Conservation (phyloP, 2,888 invertebrate species). For the Drosophila cyrtoloma region DNA sequence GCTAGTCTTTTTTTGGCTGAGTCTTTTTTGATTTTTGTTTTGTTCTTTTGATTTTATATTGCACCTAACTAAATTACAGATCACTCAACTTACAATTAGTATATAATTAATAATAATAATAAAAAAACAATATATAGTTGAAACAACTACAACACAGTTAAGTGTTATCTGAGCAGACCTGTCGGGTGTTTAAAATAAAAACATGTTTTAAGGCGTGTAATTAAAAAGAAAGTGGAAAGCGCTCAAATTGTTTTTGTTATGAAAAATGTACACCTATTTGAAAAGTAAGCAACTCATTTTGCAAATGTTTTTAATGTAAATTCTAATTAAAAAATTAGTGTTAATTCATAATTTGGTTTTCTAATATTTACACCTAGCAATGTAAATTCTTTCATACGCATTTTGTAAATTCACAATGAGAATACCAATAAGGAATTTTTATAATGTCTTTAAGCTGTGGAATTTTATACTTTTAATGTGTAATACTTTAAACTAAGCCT, state of each 20-base stretch:
- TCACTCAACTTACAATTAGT: slow-evolving; percentile 50
- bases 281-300: neutral
- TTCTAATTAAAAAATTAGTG: neutral
- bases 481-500: neutral
- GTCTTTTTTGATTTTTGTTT: slow-evolving; percentile 33
- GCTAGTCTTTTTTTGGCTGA: slow-evolving; percentile 53
- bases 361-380: neutral
- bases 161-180: slow-evolving; percentile 29
- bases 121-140: slow-evolving; percentile 20
- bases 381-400: neutral
- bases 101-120: slow-evolving; percentile 4
- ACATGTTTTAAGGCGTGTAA: neutral
- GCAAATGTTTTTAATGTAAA: neutral
- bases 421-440: neutral
- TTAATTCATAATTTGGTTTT: neutral
- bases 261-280: neutral
- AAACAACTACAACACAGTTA: slow-evolving; percentile 45
- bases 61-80: slow-evolving; percentile 50
- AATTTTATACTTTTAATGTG: neutral
- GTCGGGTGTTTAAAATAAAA: neutral
- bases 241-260: neutral
- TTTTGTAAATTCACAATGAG: neutral
- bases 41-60: slow-evolving; percentile 13
- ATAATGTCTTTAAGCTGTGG: neutral
- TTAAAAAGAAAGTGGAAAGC: neutral